phyloP scores from a whole-genome alignment of 2,888 invertebrate species.

The Caenorhabditis uteleia region DNA sequence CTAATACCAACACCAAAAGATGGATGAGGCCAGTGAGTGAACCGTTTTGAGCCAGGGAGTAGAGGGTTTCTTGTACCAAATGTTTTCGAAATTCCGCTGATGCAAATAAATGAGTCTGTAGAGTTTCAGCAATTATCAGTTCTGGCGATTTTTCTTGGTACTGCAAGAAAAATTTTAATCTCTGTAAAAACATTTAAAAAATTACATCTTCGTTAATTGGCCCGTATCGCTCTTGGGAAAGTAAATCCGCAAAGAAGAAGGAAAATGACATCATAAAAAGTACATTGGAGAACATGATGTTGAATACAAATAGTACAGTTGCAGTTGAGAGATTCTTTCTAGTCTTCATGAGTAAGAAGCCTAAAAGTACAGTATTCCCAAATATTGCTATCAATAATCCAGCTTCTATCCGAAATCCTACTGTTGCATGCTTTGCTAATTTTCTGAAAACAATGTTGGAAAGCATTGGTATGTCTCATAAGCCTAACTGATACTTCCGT shows the following conservation, averaged over 20 bases:
- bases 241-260: constrained; percentile 60
- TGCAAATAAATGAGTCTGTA: constrained; percentile 66
- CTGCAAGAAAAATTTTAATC: constrained; percentile 25
- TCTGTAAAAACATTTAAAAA: neutral
- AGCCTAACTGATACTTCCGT: neutral
- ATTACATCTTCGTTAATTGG: constrained; percentile 53
- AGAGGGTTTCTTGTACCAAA: constrained; percentile 65
- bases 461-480: neutral
- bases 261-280: constrained; percentile 65
- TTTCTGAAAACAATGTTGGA: constrained; percentile 28
- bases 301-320: constrained; percentile 58
- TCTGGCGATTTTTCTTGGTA: constrained; percentile 48
- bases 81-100: constrained; percentile 63
- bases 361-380: constrained; percentile 59
- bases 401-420: constrained; percentile 58
- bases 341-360: constrained; percentile 55
- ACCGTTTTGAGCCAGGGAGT: constrained; percentile 67
- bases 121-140: constrained; percentile 63
- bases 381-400: constrained; percentile 54
- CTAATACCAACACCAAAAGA: constrained; percentile 65
- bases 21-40: constrained; percentile 64
- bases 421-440: constrained; percentile 51
- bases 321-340: constrained; percentile 63
- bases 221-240: constrained; percentile 53
- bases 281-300: constrained; percentile 66